Evolutionary conservation across 92 coral and sea anemone genomes (phyloP), one percentile per base, ranked within the genome.

Genomic region (Palythoa heliodiscus): DNA sequence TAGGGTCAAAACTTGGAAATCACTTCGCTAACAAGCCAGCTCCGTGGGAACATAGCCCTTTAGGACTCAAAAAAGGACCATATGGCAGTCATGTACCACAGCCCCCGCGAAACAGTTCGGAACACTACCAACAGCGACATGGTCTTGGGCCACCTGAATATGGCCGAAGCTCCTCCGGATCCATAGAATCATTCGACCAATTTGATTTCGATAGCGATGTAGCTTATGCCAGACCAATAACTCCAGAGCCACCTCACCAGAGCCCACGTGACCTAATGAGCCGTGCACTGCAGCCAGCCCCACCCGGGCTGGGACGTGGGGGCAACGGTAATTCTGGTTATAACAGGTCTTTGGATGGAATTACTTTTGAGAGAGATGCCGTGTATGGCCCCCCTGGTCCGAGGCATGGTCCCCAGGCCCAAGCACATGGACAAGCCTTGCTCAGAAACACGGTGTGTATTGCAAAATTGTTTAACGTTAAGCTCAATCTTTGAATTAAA

Each of bases 11-110:
- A 88, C 89, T 94, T 24, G 74, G 90, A 86, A 91, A 93, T 70
- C 90, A 84, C 11, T 69, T 76, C n/a, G 80, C 86, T 20, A 22
- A 79, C 14, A 92, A 90, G 70, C 93, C 93, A 72, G 95, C 77
- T 13, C 92, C 98, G 47, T 92, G 98, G 98, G 95, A 90, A 83
- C 95, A 92, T 73, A 86, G 89, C 14, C 81, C 89, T 52, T 82
- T 94, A 29, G 95, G 95, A 74, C 85, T 86, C 39, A 77, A 87
- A 5, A 92, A 93, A 76, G 88, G 93, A 60, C 90, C 91, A 47
- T 9, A 63, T n/a, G 20, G 8, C 11, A 47, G 22, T 20, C 58
- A 12, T 8, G 39, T 15, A 43, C 73, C 84, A 23, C 73, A 64
- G 47, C 61, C 73, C n/a, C 74, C 84, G 64, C 20, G 74, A 57